These are phyloP conservation scores for Netelia melanura DNA, from an alignment of 2,888 invertebrate genomes.

Conservation along the genomic window DNA sequence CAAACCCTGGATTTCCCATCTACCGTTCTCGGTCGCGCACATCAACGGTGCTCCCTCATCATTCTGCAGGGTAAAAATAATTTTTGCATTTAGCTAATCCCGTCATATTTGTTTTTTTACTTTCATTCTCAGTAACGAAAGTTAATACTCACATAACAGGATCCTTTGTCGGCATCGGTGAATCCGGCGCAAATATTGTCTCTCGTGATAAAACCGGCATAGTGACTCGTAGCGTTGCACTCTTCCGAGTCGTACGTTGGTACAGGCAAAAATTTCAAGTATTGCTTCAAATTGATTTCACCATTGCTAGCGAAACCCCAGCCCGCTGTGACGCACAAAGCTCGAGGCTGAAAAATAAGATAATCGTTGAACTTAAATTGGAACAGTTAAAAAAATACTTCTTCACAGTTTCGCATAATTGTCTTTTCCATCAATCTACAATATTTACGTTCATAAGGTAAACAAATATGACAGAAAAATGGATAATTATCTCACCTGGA, in stretches of 20 bases:
- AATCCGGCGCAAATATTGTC: slow-evolving; percentile 88
- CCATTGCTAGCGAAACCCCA: slow-evolving; percentile 86
- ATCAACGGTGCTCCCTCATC: slow-evolving; percentile 89
- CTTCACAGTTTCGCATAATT: too few relatives aligned
- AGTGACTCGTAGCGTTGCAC: slow-evolving; percentile 88
- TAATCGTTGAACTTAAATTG: neutral
- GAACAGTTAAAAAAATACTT: neutral
- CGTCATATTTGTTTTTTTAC: neutral
- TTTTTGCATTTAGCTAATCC: slow-evolving; percentile 2
- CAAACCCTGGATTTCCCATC: slow-evolving; percentile 88
- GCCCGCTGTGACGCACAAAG: slow-evolving; percentile 87
- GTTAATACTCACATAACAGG: slow-evolving; percentile 87
- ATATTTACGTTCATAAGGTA: too few relatives aligned
- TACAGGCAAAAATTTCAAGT: slow-evolving; percentile 86
- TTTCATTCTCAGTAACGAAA: slow-evolving; percentile 12
- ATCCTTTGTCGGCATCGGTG: slow-evolving; percentile 86
- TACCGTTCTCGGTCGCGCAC: slow-evolving; percentile 86
- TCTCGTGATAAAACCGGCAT: slow-evolving; percentile 86
- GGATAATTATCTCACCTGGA: slow-evolving; percentile 74
- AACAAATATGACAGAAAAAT: too few relatives aligned
- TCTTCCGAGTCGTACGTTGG: slow-evolving; percentile 86
- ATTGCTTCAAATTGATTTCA: slow-evolving; percentile 84
- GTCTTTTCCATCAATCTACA: too few relatives aligned
- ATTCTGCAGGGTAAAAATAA: slow-evolving; percentile 84
- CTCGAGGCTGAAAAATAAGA: slow-evolving; percentile 81